These are phyloP conservation scores for Ammodytes dubius DNA, from an alignment of 2,113 vertebrate genomes.

Conservation along the genomic window DNA sequence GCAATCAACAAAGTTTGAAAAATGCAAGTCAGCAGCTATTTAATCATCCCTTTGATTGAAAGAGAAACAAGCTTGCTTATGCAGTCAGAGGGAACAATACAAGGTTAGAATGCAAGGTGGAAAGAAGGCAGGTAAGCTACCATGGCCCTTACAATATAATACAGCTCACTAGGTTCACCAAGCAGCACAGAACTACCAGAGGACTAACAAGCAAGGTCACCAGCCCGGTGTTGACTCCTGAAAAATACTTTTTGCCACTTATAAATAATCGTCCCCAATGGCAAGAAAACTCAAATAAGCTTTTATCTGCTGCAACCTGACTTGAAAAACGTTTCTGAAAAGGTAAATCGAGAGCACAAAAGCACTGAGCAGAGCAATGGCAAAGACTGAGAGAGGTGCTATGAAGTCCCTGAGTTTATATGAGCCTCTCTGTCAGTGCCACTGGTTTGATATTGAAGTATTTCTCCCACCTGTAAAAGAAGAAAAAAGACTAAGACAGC, in stretches of 20 bases:
- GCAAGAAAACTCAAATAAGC: constrained; percentile 34
- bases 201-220: constrained; percentile 33
- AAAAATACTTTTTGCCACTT: constrained; percentile 45
- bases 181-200: constrained; percentile 21
- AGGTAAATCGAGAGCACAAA: constrained; percentile 56
- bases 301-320: constrained; percentile 58
- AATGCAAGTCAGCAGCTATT: constrained; percentile 85
- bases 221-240: constrained; percentile 33
- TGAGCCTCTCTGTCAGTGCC: constrained; percentile 13
- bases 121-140: constrained; percentile 31
- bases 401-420: constrained; percentile 49
- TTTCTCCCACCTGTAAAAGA: constrained; percentile 67
- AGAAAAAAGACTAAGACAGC: constrained; percentile 63
- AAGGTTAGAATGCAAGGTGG: constrained; percentile 55
- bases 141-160: constrained; percentile 31
- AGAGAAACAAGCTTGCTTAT: constrained; percentile 52
- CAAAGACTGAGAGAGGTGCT: constrained; percentile 46
- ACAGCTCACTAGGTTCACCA: constrained; percentile 25
- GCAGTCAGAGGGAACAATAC: constrained; percentile 57
- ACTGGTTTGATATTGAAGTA: constrained; percentile 35
- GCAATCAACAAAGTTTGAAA: constrained; percentile 79
- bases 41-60: constrained; percentile 79
- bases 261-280: constrained; percentile 47
- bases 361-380: constrained; percentile 68
- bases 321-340: constrained; percentile 45